Base-by-base conservation (phyloP, 37 sponge, comb jelly and placozoan genomes). In the Oopsacas minuta region DNA sequence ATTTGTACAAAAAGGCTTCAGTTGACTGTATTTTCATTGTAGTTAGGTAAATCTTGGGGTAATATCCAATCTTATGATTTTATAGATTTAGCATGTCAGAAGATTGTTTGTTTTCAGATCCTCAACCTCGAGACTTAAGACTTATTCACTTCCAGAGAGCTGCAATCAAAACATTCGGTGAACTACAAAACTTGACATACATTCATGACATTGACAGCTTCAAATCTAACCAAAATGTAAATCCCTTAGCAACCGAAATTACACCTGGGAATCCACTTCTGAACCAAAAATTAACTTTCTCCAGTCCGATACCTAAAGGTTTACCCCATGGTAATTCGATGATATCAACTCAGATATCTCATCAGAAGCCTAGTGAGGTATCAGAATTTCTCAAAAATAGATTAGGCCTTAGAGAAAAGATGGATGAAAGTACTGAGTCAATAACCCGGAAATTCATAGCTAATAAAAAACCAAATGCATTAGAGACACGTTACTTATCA, bases 231-330 rank as follows among this genome's bases (percentile, higher is more conserved):
- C 20, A 10, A 12, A 61, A 7, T 34, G 1, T 3, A 7, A 10
- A 34, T 25, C 22, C 75, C 30, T 3, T 61, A 25, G 22, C 20
- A 61, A 5, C 5, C 75, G 28, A 61, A 7, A 8, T 42, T 42
- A 42, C 49, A 42, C 75, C 20, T 61, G 75, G 75, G 75, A 61
- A n/a, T 61, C 20, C 75, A 20, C 7, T 61, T 61, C 32, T 61
- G 1, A 61, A 61, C 75, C 75, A 61, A 61, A 61, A 61, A 34
- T 61, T 61, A 61, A 61, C 75, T 3, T 61, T 61, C 28, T 61
- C 75, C 22, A n/a, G 30, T 61, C 75, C 75, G 20, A 61, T 61
- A 61, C 30, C 75, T 25, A n/a, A 10, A 32, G 12, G 12, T 15
- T 17, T 42, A 42, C 49, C 49, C 49, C 49, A 42, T 42, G 15